Conservation (phyloP, 2,797 vertebrate species). For the Cuculus canorus region DNA sequence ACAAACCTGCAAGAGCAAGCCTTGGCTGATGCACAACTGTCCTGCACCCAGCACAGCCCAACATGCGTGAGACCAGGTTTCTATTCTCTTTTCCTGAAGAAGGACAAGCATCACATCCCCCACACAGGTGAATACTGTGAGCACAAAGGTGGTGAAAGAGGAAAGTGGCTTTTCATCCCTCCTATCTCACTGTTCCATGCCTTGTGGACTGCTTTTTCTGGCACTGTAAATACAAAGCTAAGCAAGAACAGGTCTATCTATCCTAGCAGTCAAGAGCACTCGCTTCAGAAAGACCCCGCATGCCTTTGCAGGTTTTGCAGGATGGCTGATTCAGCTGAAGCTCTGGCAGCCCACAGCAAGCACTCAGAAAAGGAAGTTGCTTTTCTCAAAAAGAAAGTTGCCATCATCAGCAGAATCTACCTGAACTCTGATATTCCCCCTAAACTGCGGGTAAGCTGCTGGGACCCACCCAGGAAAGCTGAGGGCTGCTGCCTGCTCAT, state of each 20-base stretch:
- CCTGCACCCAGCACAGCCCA: neutral
- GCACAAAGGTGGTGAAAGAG: fast-evolving
- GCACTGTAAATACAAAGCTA: neutral
- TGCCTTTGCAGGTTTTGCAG: constrained; percentile 67
- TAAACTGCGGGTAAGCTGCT: constrained; percentile 69
- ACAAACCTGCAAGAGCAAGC: neutral
- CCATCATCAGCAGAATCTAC: constrained; percentile 73
- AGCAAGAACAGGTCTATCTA: neutral
- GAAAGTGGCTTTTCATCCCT: neutral
- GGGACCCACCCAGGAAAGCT: neutral
- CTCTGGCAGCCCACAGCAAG: neutral
- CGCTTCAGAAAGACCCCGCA: neutral
- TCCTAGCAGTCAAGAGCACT: neutral
- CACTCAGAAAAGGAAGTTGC: constrained; percentile 40
- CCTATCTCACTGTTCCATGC: neutral
- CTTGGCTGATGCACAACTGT: neutral
- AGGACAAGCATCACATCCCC: neutral
- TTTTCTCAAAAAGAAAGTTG: constrained; percentile 69
- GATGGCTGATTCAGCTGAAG: constrained; percentile 63
- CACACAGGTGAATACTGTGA: neutral
- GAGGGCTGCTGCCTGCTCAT: neutral
- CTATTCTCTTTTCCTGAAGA: neutral
- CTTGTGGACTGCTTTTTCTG: neutral
- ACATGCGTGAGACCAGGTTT: neutral
- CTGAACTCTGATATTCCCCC: constrained; percentile 70